Evolutionary conservation across 2,113 vertebrate species (phyloP), one percentile per base, ranked within the genome.

Genomic region (Rattus norvegicus): DNA sequence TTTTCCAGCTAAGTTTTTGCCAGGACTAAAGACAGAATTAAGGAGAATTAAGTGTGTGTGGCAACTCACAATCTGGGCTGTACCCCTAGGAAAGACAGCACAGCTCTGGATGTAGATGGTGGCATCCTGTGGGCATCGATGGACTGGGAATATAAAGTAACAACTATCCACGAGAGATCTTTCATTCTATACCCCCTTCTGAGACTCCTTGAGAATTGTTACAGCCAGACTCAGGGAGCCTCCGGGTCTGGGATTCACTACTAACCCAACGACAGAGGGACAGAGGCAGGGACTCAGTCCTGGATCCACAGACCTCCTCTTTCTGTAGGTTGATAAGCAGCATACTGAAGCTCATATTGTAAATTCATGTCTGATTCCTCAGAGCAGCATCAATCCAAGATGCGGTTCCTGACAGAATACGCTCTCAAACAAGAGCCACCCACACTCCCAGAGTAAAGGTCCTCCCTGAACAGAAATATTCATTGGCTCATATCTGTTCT

Each of bases 1-100:
- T 39, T 90, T 87, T 93, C 70, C 43, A 87, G 52, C 30, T 93
- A 93, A 80, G 63, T 88, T 89, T 95, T 81, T 84, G 56, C 76
- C 36, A 70, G 87, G n/a, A 16, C 33, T n/a, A 69, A 43, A 88
- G 9, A 59, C 39, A 95, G 92, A 95, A 92, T 47, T 76, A 93
- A 93, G 33, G 24, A 65, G 67, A 88, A 69, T 16, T 69, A 81
- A 93, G 24, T 33, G 52, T 95, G 24, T 59, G 43, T 96, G 73
- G n/a, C 75, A 67, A 95, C 90, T 93, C 8, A 67, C 49, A 54
- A 0, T 70, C 30, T 76, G 72, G 56, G 59, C 79, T 92, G 54
- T 26, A 49, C 8, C 77, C 14, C 72, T 39, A 30, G 63, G 30
- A 67, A 90, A 75, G 59, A 75, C 43, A 94, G 77, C 43, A 72